Percentiles rank a stretch among this genome's conserved stretches.
phyloP scores from a whole-genome alignment of 2,797 vertebrate species.

The Nannoperca australis region DNA sequence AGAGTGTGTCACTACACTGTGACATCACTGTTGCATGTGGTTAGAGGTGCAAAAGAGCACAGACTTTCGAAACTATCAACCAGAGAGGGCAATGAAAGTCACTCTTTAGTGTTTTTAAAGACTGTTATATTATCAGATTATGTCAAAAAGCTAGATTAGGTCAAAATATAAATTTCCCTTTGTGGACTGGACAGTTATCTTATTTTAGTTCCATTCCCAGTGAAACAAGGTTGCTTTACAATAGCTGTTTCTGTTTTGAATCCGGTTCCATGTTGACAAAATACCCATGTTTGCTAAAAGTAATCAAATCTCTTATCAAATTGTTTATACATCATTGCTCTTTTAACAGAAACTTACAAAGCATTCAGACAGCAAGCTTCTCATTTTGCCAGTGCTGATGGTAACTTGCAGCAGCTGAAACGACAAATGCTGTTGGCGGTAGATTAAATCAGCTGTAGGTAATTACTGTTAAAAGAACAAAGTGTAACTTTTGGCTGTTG shows the following conservation, averaged over 20 bases:
- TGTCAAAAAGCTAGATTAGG: background rate
- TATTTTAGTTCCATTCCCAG: background rate
- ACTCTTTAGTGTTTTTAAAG: background rate
- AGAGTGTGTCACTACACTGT: background rate
- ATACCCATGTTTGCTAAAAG: background rate
- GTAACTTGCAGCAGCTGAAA: background rate
- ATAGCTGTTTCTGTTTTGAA: background rate
- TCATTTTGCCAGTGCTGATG: background rate
- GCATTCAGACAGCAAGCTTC: background rate
- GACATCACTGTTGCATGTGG: background rate
- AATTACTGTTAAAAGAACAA: conserved; percentile 26
- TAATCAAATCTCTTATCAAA: background rate
- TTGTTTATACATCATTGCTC: background rate
- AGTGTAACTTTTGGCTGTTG: conserved; percentile 10
- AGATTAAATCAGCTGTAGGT: conserved; percentile 6
- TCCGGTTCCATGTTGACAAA: background rate
- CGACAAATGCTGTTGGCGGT: background rate
- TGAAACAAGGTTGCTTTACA: background rate
- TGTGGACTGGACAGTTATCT: background rate
- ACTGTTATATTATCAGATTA: background rate
- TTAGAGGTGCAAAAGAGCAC: background rate
- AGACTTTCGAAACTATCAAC: background rate
- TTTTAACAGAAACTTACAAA: background rate
- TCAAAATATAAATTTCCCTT: background rate
- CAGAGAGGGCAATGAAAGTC: too few species aligned